These are phyloP conservation scores for Artemia franciscana DNA, from an alignment of 1,140 invertebrate species.

Conservation along the genomic window DNA sequence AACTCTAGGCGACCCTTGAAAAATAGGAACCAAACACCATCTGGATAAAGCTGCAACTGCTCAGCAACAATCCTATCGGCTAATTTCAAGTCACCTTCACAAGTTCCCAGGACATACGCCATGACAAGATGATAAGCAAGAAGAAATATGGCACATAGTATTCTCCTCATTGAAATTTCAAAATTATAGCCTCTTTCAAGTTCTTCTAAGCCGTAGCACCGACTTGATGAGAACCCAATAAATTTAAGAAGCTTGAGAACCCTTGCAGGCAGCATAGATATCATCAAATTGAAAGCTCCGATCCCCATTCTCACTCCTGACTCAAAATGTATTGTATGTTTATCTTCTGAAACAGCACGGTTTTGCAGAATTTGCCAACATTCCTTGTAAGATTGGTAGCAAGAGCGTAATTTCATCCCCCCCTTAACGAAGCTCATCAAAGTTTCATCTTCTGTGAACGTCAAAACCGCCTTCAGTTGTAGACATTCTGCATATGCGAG, in stretches of 20 bases:
- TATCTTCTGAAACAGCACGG: constrained; percentile 38
- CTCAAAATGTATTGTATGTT: constrained; percentile 58
- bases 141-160: constrained; percentile 60
- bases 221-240: constrained; percentile 79
- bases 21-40: constrained; percentile 78
- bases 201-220: constrained; percentile 52
- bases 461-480: constrained; percentile 61
- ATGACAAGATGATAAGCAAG: constrained; percentile 63
- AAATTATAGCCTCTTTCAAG: constrained; percentile 41
- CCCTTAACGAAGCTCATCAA: constrained; percentile 78
- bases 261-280: constrained; percentile 61
- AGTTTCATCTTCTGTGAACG: constrained; percentile 84
- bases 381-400: constrained; percentile 80
- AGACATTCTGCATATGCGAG: constrained; percentile 77
- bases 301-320: constrained; percentile 76
- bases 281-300: constrained; percentile 86
- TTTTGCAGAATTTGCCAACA: constrained; percentile 58
- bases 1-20: constrained; percentile 66
- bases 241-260: constrained; percentile 75
- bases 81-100: constrained; percentile 47
- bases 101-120: constrained; percentile 51
- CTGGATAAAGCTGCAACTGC: constrained; percentile 39
- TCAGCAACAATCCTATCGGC: constrained; percentile 44
- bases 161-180: constrained; percentile 44
- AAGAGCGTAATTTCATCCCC: constrained; percentile 72